Percentiles rank a stretch among this genome's conserved stretches.
Evolutionary conservation across 2,797 vertebrate genomes (phyloP).

Genomic region (Avahi laniger): DNA sequence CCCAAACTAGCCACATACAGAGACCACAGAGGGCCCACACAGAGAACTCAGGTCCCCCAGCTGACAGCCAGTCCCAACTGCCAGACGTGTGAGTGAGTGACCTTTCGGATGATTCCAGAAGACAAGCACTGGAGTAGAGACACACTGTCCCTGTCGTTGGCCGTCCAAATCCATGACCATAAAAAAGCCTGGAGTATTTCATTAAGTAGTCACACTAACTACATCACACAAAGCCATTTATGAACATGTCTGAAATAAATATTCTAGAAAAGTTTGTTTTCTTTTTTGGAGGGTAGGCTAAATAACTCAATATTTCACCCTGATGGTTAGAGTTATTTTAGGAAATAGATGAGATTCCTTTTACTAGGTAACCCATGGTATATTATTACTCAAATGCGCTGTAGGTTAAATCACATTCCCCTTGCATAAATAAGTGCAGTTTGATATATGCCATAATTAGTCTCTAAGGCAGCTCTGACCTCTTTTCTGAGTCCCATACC

Average conservation of each 20-base stretch:
- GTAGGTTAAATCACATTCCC: background rate
- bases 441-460: background rate
- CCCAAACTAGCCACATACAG: background rate
- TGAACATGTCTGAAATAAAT: background rate
- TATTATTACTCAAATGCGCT: background rate
- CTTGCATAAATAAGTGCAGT: background rate
- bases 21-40: background rate
- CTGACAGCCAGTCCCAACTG: background rate
- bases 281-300: background rate
- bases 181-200: background rate
- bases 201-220: background rate
- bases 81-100: background rate
- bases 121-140: background rate
- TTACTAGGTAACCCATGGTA: background rate
- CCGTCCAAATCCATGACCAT: background rate
- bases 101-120: background rate
- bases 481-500: background rate
- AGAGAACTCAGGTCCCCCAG: background rate
- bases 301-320: background rate
- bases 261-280: background rate
- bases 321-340: background rate
- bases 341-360: background rate
- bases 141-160: background rate
- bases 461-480: background rate
- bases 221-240: background rate